Percentiles rank a stretch among this genome's conserved stretches.
These are phyloP conservation scores for Dolomedes plantarius DNA, from an alignment of 2,888 invertebrate genomes.

Conservation along the genomic window DNA sequence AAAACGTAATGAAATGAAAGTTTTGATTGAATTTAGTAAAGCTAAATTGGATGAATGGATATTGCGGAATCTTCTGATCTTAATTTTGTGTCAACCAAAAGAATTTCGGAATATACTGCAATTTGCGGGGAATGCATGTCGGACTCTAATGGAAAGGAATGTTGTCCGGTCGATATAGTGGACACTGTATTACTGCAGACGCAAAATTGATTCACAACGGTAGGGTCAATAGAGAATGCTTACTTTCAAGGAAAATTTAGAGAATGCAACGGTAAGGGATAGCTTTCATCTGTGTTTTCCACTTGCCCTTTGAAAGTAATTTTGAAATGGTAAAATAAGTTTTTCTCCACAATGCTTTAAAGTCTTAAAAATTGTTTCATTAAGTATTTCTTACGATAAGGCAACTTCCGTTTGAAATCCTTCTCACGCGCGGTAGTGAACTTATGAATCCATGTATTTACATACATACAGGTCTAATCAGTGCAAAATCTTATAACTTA, in stretches of 20 bases:
- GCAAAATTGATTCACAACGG: background rate
- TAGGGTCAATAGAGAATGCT: background rate
- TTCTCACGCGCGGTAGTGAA: too few species aligned
- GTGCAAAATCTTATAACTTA: too few species aligned
- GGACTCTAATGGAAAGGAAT: slow-evolving; percentile 29
- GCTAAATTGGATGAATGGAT: background rate
- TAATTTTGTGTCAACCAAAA: background rate
- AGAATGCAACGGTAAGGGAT: background rate
- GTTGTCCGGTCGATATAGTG: slow-evolving; percentile 60
- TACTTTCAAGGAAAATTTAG: background rate
- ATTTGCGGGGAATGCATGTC: background rate
- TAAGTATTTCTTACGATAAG: too few species aligned
- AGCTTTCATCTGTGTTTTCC: background rate
- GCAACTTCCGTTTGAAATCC: too few species aligned
- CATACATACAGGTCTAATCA: too few species aligned
- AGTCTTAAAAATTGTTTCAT: too few species aligned
- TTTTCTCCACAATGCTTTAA: too few species aligned
- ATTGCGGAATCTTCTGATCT: background rate
- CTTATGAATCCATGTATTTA: too few species aligned
- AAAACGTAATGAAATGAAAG: too few species aligned
- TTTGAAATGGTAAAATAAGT: too few species aligned
- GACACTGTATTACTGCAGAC: slow-evolving; percentile 46
- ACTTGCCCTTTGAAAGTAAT: background rate
- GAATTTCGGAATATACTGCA: background rate
- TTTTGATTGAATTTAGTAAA: too few species aligned